A percentile compares a stretch with the other conserved stretches of the same genome.
These are phyloP conservation scores for Actinia tenebrosa DNA, from an alignment of 64 coral and sea anemone species.

Conservation along the genomic window DNA sequence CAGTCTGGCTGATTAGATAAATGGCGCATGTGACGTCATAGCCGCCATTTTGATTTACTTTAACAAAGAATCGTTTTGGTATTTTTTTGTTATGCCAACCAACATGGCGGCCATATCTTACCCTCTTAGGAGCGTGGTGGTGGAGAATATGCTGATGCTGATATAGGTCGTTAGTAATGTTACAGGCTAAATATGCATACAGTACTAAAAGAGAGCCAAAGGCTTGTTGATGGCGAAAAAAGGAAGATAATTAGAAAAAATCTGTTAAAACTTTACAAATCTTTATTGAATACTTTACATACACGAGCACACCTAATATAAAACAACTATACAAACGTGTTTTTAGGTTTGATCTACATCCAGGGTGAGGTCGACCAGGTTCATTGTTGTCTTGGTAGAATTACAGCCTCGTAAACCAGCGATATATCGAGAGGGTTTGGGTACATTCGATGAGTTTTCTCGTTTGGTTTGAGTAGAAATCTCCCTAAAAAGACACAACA, in stretches of 20 bases:
- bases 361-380: conserved; percentile 77
- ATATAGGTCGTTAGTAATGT: too few relatives aligned
- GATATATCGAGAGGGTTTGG: conserved; percentile 79
- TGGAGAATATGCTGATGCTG: too few relatives aligned
- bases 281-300: not conserved
- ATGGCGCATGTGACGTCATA: too few relatives aligned
- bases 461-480: conserved; percentile 85
- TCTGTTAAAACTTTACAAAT: not conserved
- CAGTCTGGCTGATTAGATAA: too few relatives aligned
- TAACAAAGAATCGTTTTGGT: too few relatives aligned
- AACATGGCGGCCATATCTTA: too few relatives aligned
- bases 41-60: too few relatives aligned
- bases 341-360: conserved; percentile 94
- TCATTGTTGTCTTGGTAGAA: conserved; percentile 98
- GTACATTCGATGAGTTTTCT: conserved; percentile 86
- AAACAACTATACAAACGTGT: not conserved
- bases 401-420: conserved; percentile 94
- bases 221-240: not conserved
- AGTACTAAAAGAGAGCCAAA: too few relatives aligned
- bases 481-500: conserved; percentile 53
- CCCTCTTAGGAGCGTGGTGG: too few relatives aligned
- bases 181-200: too few relatives aligned
- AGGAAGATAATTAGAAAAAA: not conserved
- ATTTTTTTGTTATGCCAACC: too few relatives aligned
- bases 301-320: not conserved